Evolutionary conservation across 2,888 invertebrate genomes (phyloP).

Genomic region (Coleophora deauratella): DNA sequence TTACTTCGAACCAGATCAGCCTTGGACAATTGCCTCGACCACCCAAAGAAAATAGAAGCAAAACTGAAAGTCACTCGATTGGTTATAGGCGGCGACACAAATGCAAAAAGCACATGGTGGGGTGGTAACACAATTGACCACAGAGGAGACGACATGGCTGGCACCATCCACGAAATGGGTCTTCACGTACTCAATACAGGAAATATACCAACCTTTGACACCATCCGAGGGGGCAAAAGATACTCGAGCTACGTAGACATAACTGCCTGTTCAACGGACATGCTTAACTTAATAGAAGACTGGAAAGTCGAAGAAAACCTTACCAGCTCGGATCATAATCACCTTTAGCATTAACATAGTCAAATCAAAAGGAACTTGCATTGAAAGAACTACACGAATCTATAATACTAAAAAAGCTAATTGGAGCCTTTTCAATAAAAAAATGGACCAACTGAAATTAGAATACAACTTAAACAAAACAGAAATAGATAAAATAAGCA

Average conservation of each 20-base stretch:
- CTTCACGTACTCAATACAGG: constrained; percentile 20
- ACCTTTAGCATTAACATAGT: neutral
- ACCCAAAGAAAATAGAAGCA: neutral
- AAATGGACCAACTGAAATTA: no score
- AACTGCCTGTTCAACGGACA: constrained; percentile 15
- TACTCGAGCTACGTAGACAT: constrained; percentile 19
- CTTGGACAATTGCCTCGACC: constrained; percentile 8
- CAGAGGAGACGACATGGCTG: constrained; percentile 12
- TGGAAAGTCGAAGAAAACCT: no score
- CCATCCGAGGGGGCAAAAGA: constrained; percentile 8
- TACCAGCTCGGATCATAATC: neutral
- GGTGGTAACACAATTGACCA: constrained; percentile 8
- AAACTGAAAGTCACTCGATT: neutral
- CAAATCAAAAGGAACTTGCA: neutral
- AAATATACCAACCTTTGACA: constrained; percentile 19
- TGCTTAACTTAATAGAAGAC: constrained; percentile 6
- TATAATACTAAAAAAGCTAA: neutral
- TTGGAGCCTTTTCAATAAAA: neutral
- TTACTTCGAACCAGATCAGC: constrained; percentile 14
- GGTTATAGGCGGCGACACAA: constrained; percentile 13
- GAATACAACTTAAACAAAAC: neutral
- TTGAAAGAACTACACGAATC: neutral
- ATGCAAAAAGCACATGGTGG: constrained; percentile 18
- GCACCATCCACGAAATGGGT: constrained; percentile 8
- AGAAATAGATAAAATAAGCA: neutral